Evolutionary conservation across 2,888 invertebrate genomes (phyloP).

Genomic region (Pantelozetes paolii): DNA sequence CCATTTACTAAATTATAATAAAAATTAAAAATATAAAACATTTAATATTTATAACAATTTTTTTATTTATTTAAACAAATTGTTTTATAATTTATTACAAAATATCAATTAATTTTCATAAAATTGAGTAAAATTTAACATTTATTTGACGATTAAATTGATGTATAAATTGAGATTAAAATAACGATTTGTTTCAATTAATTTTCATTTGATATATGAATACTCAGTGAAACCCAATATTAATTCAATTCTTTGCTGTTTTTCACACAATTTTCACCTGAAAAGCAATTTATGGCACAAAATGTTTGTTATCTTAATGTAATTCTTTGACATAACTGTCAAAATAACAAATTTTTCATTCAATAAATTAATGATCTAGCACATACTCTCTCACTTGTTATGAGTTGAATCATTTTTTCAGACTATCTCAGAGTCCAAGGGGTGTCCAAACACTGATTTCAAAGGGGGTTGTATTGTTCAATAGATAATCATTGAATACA

Average conservation of each 20-base stretch:
- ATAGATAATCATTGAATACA: too few relatives aligned
- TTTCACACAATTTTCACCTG: conserved; percentile 12
- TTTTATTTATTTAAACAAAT: too few relatives aligned
- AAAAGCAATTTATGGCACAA: neutral
- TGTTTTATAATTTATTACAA: too few relatives aligned
- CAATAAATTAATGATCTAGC: conserved; percentile 8
- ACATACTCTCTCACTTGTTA: neutral
- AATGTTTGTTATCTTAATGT: conserved; percentile 30
- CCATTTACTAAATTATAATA: too few relatives aligned
- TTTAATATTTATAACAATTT: too few relatives aligned
- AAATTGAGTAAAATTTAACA: neutral
- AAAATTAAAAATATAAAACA: too few relatives aligned
- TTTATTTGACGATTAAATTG: neutral
- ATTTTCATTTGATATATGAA: conserved; percentile 14
- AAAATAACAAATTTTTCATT: conserved; percentile 8
- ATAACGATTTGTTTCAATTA: neutral
- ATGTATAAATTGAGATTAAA: neutral
- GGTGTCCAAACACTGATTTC: neutral
- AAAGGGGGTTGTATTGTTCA: neutral
- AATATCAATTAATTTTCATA: neutral
- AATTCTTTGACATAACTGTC: conserved; percentile 11
- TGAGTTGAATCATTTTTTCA: neutral
- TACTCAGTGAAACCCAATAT: neutral
- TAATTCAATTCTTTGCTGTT: neutral
- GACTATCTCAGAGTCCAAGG: too few relatives aligned